Evolutionary conservation across 2,113 vertebrate species (phyloP).

Genomic region (Camarhynchus parvulus): DNA sequence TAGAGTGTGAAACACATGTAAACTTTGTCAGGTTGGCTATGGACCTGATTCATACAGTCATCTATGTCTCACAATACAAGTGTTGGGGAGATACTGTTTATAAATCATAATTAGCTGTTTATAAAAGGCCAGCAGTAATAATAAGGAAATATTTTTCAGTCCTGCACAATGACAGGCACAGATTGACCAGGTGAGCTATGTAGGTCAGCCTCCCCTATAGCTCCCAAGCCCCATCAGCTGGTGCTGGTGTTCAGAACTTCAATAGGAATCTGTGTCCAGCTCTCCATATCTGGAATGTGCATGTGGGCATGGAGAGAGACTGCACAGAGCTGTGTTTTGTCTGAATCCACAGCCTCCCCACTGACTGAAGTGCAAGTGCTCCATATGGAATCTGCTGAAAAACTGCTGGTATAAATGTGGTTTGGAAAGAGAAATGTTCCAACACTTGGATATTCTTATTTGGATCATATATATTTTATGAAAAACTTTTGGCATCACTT

Average conservation of each 20-base stretch:
- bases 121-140: not conserved
- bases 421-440: slow-evolving; percentile 25
- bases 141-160: not conserved
- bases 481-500: not conserved
- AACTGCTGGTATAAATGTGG: not conserved
- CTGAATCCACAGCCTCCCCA: not conserved
- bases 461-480: not conserved
- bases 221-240: not conserved
- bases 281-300: not conserved
- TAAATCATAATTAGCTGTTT: not conserved
- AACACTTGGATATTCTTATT: not conserved
- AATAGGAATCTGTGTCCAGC: not conserved
- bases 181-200: not conserved
- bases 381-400: not conserved
- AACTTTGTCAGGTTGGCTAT: not conserved
- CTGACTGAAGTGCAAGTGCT: not conserved
- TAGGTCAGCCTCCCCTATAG: not conserved
- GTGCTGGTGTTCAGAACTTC: not conserved
- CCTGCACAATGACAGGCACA: not conserved
- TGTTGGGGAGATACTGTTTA: not conserved
- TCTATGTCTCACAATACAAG: not conserved
- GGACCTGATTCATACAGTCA: not conserved
- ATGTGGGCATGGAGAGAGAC: not conserved
- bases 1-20: not conserved
- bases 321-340: not conserved